Conservation (phyloP, 2,888 invertebrate genomes). For the Agrochola lota region DNA sequence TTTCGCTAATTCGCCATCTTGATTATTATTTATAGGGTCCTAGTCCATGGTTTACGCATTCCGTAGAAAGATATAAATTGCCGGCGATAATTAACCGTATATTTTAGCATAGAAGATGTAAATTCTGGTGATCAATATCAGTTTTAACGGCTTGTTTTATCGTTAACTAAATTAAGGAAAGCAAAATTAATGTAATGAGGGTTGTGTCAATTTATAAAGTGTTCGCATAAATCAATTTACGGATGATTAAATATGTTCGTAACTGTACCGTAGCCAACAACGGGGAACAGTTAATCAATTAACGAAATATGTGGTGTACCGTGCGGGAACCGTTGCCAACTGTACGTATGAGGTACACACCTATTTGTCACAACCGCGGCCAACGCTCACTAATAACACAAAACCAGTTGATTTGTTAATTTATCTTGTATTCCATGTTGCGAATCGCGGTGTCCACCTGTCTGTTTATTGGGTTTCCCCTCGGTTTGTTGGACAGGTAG, state of each 20-base stretch:
- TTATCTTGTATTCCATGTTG: conserved; percentile 43
- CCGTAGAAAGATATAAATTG: conserved; percentile 66
- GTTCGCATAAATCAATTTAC: conserved; percentile 75
- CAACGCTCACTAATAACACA: conserved; percentile 42
- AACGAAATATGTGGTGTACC: conserved; percentile 77
- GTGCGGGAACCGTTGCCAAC: conserved; percentile 68
- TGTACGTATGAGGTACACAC: conserved; percentile 63
- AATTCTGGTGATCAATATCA: conserved; percentile 63
- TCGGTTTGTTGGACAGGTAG: conserved; percentile 23
- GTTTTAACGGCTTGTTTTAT: conserved; percentile 58
- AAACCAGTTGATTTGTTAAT: conserved; percentile 61
- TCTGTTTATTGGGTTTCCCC: conserved; percentile 42
- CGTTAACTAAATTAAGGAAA: conserved; percentile 66
- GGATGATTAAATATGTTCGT: conserved; percentile 75
- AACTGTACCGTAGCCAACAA: conserved; percentile 72
- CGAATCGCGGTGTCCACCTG: conserved; percentile 31
- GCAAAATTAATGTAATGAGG: conserved; percentile 66
- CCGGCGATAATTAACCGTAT: conserved; percentile 58
- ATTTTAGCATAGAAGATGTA: conserved; percentile 61
- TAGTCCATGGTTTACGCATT: conserved; percentile 54
- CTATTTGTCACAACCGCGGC: conserved; percentile 60
- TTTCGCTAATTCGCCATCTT: conserved; percentile 54
- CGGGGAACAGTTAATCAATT: conserved; percentile 80
- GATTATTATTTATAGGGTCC: conserved; percentile 63
- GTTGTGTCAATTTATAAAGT: conserved; percentile 73